phyloP scores from a whole-genome alignment of 2,888 invertebrate genomes.

The Philereme transversata region DNA sequence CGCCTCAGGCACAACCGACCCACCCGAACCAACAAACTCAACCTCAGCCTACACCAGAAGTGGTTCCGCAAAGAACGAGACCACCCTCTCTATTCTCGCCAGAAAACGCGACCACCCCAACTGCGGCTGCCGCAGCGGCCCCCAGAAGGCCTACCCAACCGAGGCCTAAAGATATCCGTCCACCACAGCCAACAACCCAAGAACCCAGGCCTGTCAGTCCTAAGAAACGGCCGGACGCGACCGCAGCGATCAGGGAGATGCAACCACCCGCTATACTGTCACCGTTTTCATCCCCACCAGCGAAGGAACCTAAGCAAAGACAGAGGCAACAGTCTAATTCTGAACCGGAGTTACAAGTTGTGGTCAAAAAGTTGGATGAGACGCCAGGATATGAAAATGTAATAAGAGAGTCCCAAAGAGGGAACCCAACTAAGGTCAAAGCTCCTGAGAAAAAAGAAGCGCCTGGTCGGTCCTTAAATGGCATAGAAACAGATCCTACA shows the following conservation, averaged over 20 bases:
- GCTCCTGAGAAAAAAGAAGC: slow-evolving; percentile 65
- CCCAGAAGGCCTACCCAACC: slow-evolving; percentile 46
- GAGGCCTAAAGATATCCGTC: slow-evolving; percentile 52
- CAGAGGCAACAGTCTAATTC: slow-evolving; percentile 76
- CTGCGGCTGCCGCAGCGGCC: slow-evolving; percentile 65
- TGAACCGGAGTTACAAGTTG: slow-evolving; percentile 85
- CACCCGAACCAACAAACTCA: slow-evolving; percentile 42
- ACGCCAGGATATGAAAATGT: slow-evolving; percentile 85
- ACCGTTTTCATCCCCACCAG: slow-evolving; percentile 78
- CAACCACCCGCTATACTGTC: slow-evolving; percentile 73
- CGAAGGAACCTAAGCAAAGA: slow-evolving; percentile 59
- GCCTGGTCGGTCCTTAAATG: slow-evolving; percentile 76
- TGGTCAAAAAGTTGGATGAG: slow-evolving; percentile 86
- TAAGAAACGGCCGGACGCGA: slow-evolving; percentile 65
- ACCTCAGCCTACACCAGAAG: slow-evolving; percentile 35
- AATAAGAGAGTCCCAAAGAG: slow-evolving; percentile 81
- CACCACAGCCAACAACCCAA: slow-evolving; percentile 47
- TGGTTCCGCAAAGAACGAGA: slow-evolving; percentile 65
- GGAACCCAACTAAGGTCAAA: slow-evolving; percentile 61
- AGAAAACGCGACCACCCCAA: slow-evolving; percentile 82
- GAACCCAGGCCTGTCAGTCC: slow-evolving; percentile 58
- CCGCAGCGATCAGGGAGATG: slow-evolving; percentile 68
- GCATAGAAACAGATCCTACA: slow-evolving; percentile 89
- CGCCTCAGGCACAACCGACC: slow-evolving; percentile 44
- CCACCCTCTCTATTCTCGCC: slow-evolving; percentile 87